Conservation (phyloP, 2,113 vertebrate genomes). For the Centropus bengalensis region DNA sequence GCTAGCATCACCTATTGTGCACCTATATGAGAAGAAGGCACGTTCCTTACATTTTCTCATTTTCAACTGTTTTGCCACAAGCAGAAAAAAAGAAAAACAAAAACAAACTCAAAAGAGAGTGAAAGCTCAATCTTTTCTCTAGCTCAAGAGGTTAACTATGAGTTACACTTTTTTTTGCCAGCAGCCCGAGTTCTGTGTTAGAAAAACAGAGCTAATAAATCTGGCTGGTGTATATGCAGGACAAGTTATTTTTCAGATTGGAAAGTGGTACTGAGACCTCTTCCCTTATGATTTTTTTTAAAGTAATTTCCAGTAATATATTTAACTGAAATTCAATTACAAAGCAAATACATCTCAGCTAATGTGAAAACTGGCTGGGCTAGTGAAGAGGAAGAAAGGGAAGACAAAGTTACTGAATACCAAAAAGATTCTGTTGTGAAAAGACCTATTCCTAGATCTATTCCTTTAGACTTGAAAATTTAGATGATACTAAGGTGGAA, state of each 20-base stretch:
- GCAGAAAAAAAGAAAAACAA: background rate
- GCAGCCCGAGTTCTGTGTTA: background rate
- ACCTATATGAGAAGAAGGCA: background rate
- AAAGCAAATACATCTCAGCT: conserved; percentile 41
- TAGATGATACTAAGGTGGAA: background rate
- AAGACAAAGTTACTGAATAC: background rate
- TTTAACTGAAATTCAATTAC: conserved; percentile 60
- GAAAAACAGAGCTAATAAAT: conserved; percentile 22
- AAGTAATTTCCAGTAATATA: conserved; percentile 54
- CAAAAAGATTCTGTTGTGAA: background rate
- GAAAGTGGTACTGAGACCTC: background rate
- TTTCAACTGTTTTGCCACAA: background rate
- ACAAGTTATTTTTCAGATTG: conserved; percentile 23
- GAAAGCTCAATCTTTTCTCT: background rate
- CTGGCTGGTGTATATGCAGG: background rate
- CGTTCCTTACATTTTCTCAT: background rate
- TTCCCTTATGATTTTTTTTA: background rate
- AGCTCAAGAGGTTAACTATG: background rate
- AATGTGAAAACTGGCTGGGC: conserved; percentile 11
- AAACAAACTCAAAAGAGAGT: background rate
- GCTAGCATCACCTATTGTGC: background rate
- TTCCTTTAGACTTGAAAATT: background rate
- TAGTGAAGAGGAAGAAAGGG: background rate
- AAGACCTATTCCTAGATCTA: background rate
- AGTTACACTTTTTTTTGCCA: background rate